Percentiles rank a stretch among this genome's conserved stretches.
These are phyloP conservation scores for Vultur gryphus DNA, from an alignment of 2,797 vertebrate species.

Conservation along the genomic window DNA sequence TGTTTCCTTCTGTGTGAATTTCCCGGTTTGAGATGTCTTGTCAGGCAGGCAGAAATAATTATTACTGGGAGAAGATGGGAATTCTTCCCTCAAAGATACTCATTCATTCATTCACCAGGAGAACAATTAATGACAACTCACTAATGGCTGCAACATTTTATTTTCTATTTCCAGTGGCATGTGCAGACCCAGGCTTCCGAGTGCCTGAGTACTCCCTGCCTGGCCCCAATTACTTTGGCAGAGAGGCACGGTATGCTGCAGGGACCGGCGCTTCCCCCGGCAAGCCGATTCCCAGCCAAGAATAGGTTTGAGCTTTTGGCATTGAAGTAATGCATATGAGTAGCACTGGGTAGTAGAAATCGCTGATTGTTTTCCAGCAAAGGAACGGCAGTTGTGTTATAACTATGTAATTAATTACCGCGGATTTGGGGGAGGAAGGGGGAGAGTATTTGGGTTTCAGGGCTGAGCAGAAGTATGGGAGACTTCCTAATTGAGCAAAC, in stretches of 20 bases:
- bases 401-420: slow-evolving; percentile 47
- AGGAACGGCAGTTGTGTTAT: slow-evolving; percentile 17
- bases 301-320: slow-evolving; percentile 27
- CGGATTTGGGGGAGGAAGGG: background rate
- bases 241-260: background rate
- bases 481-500: background rate
- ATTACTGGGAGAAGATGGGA: slow-evolving; percentile 26
- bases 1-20: background rate
- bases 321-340: background rate
- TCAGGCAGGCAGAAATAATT: slow-evolving; percentile 44
- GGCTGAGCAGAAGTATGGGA: background rate
- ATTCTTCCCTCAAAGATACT: slow-evolving; percentile 16
- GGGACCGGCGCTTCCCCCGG: background rate
- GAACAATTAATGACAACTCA: slow-evolving; percentile 54
- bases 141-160: background rate
- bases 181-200: background rate
- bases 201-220: slow-evolving; percentile 21
- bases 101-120: slow-evolving; percentile 29
- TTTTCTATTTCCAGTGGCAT: slow-evolving; percentile 16
- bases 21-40: background rate
- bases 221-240: slow-evolving; percentile 41
- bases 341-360: background rate
- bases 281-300: slow-evolving; percentile 8
- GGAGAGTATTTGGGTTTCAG: background rate
- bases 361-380: background rate